Base-by-base conservation (phyloP, 2,888 invertebrate genomes). In the Elgonia sp. region DNA sequence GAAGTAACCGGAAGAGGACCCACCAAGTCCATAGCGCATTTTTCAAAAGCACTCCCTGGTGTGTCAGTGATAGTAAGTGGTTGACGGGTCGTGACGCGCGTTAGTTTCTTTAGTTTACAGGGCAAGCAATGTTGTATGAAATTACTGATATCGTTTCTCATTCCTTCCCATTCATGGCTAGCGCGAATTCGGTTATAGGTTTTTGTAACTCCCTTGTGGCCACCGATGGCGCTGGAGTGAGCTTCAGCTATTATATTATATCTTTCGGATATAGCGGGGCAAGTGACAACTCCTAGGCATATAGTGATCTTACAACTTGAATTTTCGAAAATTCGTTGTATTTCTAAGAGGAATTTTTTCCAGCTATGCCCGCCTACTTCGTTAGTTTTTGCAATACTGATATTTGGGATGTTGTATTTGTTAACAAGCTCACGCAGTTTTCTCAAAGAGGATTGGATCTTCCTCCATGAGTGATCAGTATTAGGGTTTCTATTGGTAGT, bases 51-150 rank as follows among this genome's bases (percentile, higher is more conserved):
- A 9, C 9, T 67, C 2, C 18, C 67, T 16, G 42, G 67, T 5
- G 70, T 70, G n/a, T 70, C 70, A 4, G 70, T 70, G 10, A 70
- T 50, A n/a, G 29, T 53, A 42, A 67, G 29, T 5, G 67, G 42
- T 67, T 42, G 42, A 29, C 20, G 16, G 7, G 50, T 50, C 21
- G 18, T 55, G 16, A 73, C 55, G 4, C 72, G 20, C 5, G 39
- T 57, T 18, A 73, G 18, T 57, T 73, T 73, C 37, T 73, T 73
- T 12, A 73, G 10, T 73, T 73, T 73, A 39, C 72, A 73, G 9
- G 69, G n/a, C 16, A 69, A 16, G n/a, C 69, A 69, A 9, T 69
- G 69, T 6, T 69, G 21, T 29, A 57, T 73, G 50, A 16, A 73
- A 39, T 70, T 20, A 9, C 18, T 42, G 4, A 70, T 53, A 1